Evolutionary conservation across 2,113 vertebrate genomes (phyloP).

Genomic region (Morone saxatilis): DNA sequence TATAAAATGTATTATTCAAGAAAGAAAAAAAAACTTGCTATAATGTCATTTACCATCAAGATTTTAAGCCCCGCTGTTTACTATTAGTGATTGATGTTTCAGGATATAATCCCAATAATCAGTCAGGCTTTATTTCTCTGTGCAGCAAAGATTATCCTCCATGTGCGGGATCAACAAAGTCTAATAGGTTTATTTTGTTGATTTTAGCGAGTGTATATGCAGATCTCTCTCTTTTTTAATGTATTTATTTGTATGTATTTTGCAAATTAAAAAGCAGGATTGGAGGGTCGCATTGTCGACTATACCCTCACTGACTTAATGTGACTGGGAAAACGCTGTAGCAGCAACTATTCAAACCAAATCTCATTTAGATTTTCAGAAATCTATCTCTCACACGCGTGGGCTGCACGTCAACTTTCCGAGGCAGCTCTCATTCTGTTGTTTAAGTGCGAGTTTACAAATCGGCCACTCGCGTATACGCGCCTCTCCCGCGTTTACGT

Average conservation of each 20-base stretch:
- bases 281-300: no score
- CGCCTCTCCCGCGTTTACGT: neutral
- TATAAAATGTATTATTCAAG: neutral
- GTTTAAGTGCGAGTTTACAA: slow-evolving; percentile 14
- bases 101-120: slow-evolving; percentile 11
- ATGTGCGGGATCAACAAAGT: neutral
- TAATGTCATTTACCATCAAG: neutral
- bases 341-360: neutral
- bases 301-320: neutral
- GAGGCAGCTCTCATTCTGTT: slow-evolving; percentile 13
- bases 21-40: neutral
- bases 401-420: slow-evolving; percentile 26
- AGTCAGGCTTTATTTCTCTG: slow-evolving; percentile 13
- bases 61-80: neutral
- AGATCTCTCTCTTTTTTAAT: neutral
- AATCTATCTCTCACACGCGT: neutral
- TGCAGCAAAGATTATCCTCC: slow-evolving; percentile 19
- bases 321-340: neutral
- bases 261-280: neutral
- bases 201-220: slow-evolving; percentile 11
- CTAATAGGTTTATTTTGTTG: slow-evolving; percentile 4
- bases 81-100: slow-evolving; percentile 21
- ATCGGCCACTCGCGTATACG: slow-evolving; percentile 27
- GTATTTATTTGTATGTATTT: neutral
- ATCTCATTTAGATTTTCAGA: neutral